Conservation (phyloP, 2,888 invertebrate species). For the Phymatocera aterrima region DNA sequence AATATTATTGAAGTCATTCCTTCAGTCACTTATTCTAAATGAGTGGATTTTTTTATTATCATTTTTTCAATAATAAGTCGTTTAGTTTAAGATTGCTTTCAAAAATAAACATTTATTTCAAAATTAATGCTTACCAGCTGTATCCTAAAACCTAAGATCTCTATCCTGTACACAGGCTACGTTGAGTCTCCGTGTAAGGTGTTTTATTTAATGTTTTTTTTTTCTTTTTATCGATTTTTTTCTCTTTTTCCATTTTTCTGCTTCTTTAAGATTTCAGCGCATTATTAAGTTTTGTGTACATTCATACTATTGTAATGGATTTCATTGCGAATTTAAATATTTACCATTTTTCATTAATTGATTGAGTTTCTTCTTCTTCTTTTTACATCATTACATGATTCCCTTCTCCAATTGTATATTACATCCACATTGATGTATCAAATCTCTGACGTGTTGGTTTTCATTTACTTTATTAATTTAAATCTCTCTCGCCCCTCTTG, state of each 20-base stretch:
- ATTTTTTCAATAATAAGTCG: not conserved
- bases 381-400: conserved; percentile 66
- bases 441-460: conserved; percentile 2
- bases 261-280: conserved; percentile 59
- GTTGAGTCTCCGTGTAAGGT: conserved; percentile 59
- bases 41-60: not conserved
- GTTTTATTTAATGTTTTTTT: conserved; percentile 48
- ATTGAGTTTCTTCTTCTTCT: conserved; percentile 38
- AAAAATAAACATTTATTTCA: conserved; percentile 74
- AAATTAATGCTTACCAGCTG: conserved; percentile 73
- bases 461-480: not conserved
- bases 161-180: conserved; percentile 65
- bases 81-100: conserved; percentile 68
- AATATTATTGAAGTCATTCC: not conserved
- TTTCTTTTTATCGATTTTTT: not conserved
- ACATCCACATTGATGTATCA: conserved; percentile 61
- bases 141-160: conserved; percentile 70
- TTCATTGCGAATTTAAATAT: conserved; percentile 58
- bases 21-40: not conserved
- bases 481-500: not conserved
- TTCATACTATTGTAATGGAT: conserved; percentile 61
- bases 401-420: conserved; percentile 61
- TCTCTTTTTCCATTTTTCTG: not conserved
- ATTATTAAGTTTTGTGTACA: conserved; percentile 62
- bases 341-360: conserved; percentile 33